Evolutionary conservation across 2,888 invertebrate genomes (phyloP), one percentile per base, ranked within the genome.

Genomic region (Tinea pellionella): DNA sequence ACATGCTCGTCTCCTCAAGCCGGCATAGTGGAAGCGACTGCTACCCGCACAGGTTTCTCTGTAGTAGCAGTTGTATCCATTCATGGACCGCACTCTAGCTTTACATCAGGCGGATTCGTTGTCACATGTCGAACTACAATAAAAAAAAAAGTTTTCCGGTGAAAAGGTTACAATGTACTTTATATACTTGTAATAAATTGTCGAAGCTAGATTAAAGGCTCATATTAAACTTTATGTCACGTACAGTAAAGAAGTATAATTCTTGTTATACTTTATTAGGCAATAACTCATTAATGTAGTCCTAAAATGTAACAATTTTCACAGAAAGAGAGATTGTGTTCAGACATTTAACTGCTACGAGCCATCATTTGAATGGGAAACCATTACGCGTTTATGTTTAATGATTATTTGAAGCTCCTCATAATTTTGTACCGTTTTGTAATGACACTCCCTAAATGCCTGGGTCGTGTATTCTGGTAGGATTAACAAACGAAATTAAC

Each of bases 311-410:
- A 75, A 80, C 79, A 78, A 79, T 80, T 79, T 75, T 72, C 72
- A 68, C 64, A 64, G 70, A 72, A 72, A 74, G 83, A 82, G 83
- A 57, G 30, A 32, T 57, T 57, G 53, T 75, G 79, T 78, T 75
- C 77, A 78, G 78, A 78, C 79, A 77, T 74, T 84, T 82, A 82
- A 81, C 78, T 78, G 77, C 69, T 72, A 76, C 69, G 77, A 76
- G 78, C 81, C 72, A 81, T 83, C 80, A 80, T 77, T 79, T 73
- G 73, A 77, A 84, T 79, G 78, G 79, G 80, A 77, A 79, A 78
- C 80, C 80, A 78, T 84, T 84, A 78, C 73, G 73, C 77, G 78
- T 81, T 85, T 82, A 82, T 80, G 79, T 81, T 80, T 83, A 82
- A 84, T 82, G 80, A 78, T 83, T 80, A 80, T 83, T 83, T 80